A percentile compares a stretch with the other conserved stretches of the same genome.
phyloP scores from a whole-genome alignment of 1,140 invertebrate species.

The Coenobita brevimanus region DNA sequence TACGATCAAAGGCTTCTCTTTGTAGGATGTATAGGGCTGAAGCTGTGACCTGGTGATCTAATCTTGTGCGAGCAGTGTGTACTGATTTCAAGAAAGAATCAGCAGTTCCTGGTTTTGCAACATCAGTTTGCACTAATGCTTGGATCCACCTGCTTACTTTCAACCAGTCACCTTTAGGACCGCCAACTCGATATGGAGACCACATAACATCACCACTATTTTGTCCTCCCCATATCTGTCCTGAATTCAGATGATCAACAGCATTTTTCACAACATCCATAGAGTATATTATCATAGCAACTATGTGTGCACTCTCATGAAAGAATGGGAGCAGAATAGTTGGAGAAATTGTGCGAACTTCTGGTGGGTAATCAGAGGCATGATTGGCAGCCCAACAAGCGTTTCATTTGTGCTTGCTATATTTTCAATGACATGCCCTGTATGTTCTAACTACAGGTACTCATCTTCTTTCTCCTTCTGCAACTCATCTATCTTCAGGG shows the following conservation, averaged over 20 bases:
- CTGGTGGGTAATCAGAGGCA: neutral
- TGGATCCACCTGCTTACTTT: constrained; percentile 13
- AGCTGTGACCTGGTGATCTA: constrained; percentile 4
- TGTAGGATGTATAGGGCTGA: no score
- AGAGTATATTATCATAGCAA: neutral
- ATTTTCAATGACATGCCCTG: neutral
- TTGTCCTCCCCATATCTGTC: constrained; percentile 3
- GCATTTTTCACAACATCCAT: neutral
- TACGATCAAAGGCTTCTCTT: neutral
- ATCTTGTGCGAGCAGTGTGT: neutral
- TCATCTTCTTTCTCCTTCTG: neutral
- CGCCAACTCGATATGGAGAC: neutral
- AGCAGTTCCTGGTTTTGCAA: constrained; percentile 4
- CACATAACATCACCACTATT: neutral
- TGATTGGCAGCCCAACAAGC: neutral
- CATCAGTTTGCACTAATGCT: constrained; percentile 18
- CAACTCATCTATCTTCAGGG: neutral
- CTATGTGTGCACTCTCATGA: neutral
- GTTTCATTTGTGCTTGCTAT: neutral
- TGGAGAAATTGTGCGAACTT: neutral
- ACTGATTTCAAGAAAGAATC: neutral
- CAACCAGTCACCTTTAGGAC: constrained; percentile 16
- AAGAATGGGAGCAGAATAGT: neutral
- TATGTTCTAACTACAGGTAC: neutral
- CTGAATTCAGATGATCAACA: neutral